phyloP scores from a whole-genome alignment of 1,140 invertebrate genomes.

The Nasonia giraulti region DNA sequence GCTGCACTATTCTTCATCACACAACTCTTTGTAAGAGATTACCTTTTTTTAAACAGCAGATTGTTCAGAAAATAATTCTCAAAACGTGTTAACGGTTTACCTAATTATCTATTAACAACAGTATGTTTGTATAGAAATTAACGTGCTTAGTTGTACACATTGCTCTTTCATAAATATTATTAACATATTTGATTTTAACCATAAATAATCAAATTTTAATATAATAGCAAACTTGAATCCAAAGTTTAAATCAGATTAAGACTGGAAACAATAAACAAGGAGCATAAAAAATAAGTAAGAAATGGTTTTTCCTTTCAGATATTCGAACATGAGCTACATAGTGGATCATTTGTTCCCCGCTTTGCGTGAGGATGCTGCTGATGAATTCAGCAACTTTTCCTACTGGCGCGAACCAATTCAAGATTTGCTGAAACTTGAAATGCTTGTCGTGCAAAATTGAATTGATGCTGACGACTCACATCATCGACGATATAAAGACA shows the following conservation, averaged over 20 bases:
- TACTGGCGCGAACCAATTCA: conserved; percentile 94
- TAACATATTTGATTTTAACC: conserved; percentile 13
- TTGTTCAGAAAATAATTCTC: neutral
- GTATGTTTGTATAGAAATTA: conserved; percentile 12
- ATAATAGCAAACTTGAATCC: neutral
- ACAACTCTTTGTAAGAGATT: conserved; percentile 10
- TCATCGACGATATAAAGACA: neutral
- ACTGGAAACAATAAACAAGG: conserved; percentile 1
- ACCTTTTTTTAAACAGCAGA: neutral
- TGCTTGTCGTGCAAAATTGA: conserved; percentile 56
- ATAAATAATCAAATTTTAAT: conserved; percentile 8
- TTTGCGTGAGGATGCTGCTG: conserved; percentile 80
- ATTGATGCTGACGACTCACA: neutral
- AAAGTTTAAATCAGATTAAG: neutral
- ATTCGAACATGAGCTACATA: conserved; percentile 93
- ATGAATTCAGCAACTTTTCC: conserved; percentile 91
- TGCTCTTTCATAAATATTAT: conserved; percentile 20
- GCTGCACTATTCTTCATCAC: conserved; percentile 5
- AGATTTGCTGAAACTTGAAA: conserved; percentile 64
- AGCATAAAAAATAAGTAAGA: neutral
- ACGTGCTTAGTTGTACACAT: conserved; percentile 24
- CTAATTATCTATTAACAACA: conserved; percentile 31
- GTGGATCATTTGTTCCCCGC: conserved; percentile 96
- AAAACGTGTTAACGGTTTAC: neutral
- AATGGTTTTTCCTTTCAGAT: conserved; percentile 79